Conservation (phyloP, 2,888 invertebrate genomes). For the Calameuta pallipes region DNA sequence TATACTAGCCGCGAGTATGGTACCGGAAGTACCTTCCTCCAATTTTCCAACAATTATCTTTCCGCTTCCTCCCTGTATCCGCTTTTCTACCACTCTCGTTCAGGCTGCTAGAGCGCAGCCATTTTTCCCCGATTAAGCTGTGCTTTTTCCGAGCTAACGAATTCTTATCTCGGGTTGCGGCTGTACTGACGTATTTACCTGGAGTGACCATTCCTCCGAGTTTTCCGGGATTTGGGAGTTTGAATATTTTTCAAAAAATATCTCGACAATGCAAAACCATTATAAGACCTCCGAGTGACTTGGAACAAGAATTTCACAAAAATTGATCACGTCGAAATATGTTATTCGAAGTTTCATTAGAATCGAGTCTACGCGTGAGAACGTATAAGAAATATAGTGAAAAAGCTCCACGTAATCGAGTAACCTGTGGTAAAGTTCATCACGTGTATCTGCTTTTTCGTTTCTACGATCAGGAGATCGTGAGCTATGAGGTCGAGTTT, state of each 20-base stretch:
- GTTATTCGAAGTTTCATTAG: too few species aligned
- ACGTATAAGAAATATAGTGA: too few species aligned
- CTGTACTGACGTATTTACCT: not conserved
- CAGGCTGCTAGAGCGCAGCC: not conserved
- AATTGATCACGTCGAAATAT: too few species aligned
- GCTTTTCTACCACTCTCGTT: not conserved
- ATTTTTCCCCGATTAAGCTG: not conserved
- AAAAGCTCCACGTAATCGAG: too few species aligned
- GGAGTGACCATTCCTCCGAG: not conserved
- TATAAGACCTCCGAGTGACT: too few species aligned
- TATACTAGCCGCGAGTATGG: not conserved
- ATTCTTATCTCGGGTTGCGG: not conserved
- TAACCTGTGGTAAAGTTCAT: too few species aligned
- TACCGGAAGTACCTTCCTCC: not conserved
- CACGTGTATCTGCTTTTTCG: too few species aligned
- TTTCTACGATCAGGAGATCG: too few species aligned
- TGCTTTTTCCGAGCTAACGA: not conserved
- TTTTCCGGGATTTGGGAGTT: not conserved
- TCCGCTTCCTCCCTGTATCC: not conserved
- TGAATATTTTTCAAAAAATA: not conserved
- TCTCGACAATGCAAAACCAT: not conserved
- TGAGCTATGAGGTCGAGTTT: too few species aligned
- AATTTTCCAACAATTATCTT: not conserved
- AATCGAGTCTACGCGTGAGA: too few species aligned
- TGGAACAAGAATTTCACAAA: too few species aligned